A percentile compares a stretch with the other conserved stretches of the same genome.
Evolutionary conservation across 2,797 vertebrate species (phyloP).

Genomic region (Coccyzus lansbergi): DNA sequence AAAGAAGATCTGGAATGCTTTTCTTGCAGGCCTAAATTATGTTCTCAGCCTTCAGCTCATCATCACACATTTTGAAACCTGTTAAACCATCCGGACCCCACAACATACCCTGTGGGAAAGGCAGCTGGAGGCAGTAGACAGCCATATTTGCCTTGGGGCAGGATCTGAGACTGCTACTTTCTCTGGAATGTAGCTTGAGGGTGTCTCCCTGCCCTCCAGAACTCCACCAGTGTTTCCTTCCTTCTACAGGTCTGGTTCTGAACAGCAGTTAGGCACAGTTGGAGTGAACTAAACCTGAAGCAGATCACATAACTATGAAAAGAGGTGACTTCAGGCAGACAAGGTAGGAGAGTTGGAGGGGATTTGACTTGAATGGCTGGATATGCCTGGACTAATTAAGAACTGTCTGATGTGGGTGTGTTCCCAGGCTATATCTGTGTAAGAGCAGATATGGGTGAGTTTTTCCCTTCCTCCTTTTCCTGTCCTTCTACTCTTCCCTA

Average conservation of each 20-base stretch:
- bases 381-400: background rate
- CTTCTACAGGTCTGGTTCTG: background rate
- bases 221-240: background rate
- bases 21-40: background rate
- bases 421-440: background rate
- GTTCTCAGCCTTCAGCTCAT: background rate
- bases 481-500: background rate
- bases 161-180: background rate
- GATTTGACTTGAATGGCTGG: background rate
- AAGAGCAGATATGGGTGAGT: background rate
- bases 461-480: background rate
- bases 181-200: background rate
- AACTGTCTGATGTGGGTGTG: background rate
- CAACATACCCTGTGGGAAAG: background rate
- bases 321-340: background rate
- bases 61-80: conserved; percentile 6
- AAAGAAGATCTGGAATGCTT: background rate
- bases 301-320: background rate
- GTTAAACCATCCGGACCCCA: background rate
- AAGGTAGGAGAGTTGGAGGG: background rate
- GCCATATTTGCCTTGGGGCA: background rate
- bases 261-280: background rate
- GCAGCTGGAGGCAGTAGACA: background rate
- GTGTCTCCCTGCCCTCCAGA: background rate
- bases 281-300: background rate